A percentile compares a stretch with the other conserved stretches of the same genome.
phyloP scores from a whole-genome alignment of 2,888 invertebrate genomes.

The Ligdia adustata region DNA sequence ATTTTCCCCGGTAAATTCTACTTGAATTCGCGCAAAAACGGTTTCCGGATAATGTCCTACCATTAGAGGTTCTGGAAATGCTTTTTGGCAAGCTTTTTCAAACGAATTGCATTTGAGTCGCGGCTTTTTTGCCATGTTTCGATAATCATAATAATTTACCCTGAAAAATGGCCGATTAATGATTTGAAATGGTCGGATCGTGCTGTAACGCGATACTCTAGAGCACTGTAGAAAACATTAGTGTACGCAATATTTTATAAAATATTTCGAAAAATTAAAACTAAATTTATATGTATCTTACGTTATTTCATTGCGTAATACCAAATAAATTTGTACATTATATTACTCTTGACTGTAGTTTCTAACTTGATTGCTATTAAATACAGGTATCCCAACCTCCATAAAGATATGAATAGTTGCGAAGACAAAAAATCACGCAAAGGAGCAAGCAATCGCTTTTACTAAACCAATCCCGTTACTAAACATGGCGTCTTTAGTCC shows the following conservation, averaged over 20 bases:
- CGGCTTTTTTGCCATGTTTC: slow-evolving; percentile 48
- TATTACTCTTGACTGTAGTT: no score
- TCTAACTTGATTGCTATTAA: no score
- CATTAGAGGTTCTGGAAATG: slow-evolving; percentile 70
- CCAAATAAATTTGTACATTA: no score
- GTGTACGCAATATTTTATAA: no score
- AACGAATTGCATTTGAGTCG: slow-evolving; percentile 42
- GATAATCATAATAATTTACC: slow-evolving; percentile 41
- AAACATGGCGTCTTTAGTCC: slow-evolving; percentile 51
- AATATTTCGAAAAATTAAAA: no score
- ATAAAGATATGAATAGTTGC: slow-evolving; percentile 42
- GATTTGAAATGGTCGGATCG: slow-evolving; percentile 39
- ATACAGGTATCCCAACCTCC: slow-evolving; percentile 18
- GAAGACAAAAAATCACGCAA: slow-evolving; percentile 42
- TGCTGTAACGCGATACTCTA: slow-evolving; percentile 35
- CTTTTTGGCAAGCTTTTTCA: slow-evolving; percentile 58
- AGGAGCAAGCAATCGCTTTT: slow-evolving; percentile 43
- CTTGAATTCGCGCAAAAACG: slow-evolving; percentile 66
- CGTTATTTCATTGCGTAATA: no score
- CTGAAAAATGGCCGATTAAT: slow-evolving; percentile 36
- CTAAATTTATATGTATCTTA: no score
- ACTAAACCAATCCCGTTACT: slow-evolving; percentile 48
- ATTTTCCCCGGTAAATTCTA: slow-evolving; percentile 68
- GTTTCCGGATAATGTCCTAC: slow-evolving; percentile 70
- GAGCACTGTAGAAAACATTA: slow-evolving; percentile 12